Evolutionary conservation across 2,888 invertebrate species (phyloP).

Genomic region (Folsomia candida): DNA sequence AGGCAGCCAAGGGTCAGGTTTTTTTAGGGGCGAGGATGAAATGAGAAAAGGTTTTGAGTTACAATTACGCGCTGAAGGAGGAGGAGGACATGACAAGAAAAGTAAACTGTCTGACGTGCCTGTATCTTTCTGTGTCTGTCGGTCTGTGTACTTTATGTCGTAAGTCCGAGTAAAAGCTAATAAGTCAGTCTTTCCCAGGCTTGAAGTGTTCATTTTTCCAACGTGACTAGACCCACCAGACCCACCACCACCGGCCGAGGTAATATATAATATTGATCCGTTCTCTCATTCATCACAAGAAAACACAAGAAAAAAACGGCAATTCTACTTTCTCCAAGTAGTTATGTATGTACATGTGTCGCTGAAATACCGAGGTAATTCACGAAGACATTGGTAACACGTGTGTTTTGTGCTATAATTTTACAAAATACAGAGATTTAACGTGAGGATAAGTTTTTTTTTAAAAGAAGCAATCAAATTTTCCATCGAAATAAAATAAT

Average conservation of each 20-base stretch:
- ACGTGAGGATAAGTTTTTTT: too few species aligned
- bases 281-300: background rate
- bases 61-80: background rate
- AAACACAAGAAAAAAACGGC: too few species aligned
- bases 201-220: background rate
- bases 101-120: background rate
- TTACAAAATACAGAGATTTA: too few species aligned
- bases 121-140: too few species aligned
- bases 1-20: background rate
- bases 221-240: too few species aligned
- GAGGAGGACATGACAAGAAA: background rate
- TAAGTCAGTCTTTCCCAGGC: background rate
- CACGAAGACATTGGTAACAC: too few species aligned
- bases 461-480: too few species aligned
- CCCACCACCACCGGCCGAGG: too few species aligned
- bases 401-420: too few species aligned
- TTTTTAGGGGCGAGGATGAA: background rate
- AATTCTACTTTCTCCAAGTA: too few species aligned
- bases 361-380: background rate
- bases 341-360: background rate
- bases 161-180: background rate
- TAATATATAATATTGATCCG: background rate
- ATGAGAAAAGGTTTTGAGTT: background rate
- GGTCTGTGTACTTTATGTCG: too few species aligned
- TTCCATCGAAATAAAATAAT: too few species aligned